These are phyloP conservation scores for Suillia variegata DNA, from an alignment of 2,888 invertebrate species.

Conservation along the genomic window DNA sequence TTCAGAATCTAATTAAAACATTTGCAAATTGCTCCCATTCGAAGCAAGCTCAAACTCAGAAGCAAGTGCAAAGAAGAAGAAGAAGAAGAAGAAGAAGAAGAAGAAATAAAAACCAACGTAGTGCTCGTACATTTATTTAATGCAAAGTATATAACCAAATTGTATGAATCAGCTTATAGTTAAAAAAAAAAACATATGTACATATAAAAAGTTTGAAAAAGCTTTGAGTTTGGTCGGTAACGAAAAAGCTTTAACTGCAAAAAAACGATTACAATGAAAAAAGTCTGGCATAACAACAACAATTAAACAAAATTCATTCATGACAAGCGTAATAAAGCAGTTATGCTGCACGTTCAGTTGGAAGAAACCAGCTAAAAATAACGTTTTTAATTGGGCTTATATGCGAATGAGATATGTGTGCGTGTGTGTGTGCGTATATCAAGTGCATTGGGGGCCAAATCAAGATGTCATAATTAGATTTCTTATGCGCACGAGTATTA, in stretches of 20 bases:
- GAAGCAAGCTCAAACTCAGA: too few relatives aligned
- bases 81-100: too few relatives aligned
- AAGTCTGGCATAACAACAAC: not conserved
- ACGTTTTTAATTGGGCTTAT: too few relatives aligned
- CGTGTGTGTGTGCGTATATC: constrained; percentile 35
- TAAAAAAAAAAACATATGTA: too few relatives aligned
- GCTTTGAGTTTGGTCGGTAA: not conserved
- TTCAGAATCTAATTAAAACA: too few relatives aligned
- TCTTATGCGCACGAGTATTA: constrained; percentile 43
- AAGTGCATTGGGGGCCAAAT: constrained; percentile 46
- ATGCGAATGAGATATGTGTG: constrained; percentile 14
- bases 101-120: too few relatives aligned
- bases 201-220: not conserved
- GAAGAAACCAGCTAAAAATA: not conserved
- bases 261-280: not conserved
- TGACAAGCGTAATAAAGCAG: constrained; percentile 23
- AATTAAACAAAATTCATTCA: constrained; percentile 20
- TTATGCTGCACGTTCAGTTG: constrained; percentile 30
- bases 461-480: constrained; percentile 46
- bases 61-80: too few relatives aligned
- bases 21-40: too few relatives aligned
- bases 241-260: not conserved
- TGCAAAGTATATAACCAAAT: too few relatives aligned
- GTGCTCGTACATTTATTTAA: too few relatives aligned
- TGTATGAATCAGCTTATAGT: constrained; percentile 2